Evolutionary conservation across 2,888 invertebrate species (phyloP), one percentile per base, ranked within the genome.

Genomic region (Brachypalpus laphriformis): DNA sequence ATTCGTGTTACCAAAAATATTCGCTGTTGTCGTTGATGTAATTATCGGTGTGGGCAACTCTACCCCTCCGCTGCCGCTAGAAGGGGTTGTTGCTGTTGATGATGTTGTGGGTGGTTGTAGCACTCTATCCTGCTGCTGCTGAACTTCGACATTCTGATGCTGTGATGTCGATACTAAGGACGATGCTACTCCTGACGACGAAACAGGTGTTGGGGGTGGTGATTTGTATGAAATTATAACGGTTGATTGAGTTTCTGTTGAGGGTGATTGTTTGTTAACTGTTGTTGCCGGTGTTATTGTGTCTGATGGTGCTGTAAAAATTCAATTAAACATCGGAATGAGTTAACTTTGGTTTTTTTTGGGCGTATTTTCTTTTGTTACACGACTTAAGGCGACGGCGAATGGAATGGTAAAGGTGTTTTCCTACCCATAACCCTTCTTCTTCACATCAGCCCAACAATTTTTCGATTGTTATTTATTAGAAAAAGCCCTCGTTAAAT

Each of bases 211-310:
- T 88, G 90, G 90, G 87, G 91, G 91, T 87, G 91, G 91, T 90
- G 91, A 90, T 90, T 91, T 91, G 90, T 91, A 91, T 89, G 91
- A 91, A 91, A 91, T 91, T 91, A 91, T 91, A 89, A 91, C 91
- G 90, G 91, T 91, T 91, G 91, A 90, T 90, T 91, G 91, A 88
- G 90, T 91, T 90, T 91, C 91, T 88, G 89, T 87, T 86, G 89
- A 87, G 89, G 87, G 83, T 78, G 87, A 85, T 87, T 87, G 85
- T 87, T 88, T 87, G 80, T 75, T 78, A 83, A 76, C 80, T 82
- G 77, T 57, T 77, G 86, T 74, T 86, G 88, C 22, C 76, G 88
- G 56, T 80, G 88, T 65, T 87, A 87, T 88, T 87, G 88, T 77
- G 87, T 89, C 88, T 82, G 87, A 59, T 87, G 89, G 85, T 87